Evolutionary conservation across 2,888 invertebrate genomes (phyloP).

Genomic region (Agelastica alni): DNA sequence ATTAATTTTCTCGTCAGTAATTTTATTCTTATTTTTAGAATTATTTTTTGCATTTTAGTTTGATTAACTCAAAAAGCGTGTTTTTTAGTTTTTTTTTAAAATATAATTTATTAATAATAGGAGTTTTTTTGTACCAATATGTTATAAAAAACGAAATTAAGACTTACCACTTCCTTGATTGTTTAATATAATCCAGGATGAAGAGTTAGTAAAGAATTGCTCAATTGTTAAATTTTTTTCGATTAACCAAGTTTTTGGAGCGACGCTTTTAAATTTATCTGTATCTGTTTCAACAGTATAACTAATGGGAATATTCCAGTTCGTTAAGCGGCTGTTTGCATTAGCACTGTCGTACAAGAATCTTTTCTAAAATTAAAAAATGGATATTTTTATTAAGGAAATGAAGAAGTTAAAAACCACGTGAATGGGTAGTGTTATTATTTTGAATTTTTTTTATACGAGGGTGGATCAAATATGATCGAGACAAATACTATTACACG

Average conservation of each 20-base stretch:
- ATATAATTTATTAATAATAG: too few species aligned
- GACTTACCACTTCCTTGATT: constrained; percentile 37
- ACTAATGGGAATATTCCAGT: constrained; percentile 61
- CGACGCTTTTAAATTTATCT: constrained; percentile 51
- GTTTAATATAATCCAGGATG: constrained; percentile 40
- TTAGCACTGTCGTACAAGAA: constrained; percentile 32
- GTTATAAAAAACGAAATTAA: too few species aligned
- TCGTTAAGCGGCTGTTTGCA: constrained; percentile 11
- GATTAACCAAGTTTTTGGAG: constrained; percentile 48
- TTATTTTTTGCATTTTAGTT: too few species aligned
- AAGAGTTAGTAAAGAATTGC: constrained; percentile 15
- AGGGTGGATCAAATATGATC: too few species aligned
- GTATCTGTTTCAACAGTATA: constrained; percentile 56
- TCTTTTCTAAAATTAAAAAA: constrained; percentile 32
- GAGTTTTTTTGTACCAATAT: too few species aligned
- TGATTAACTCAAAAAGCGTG: too few species aligned
- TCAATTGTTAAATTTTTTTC: constrained; percentile 23
- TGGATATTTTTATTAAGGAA: background rate
- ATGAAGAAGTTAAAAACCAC: background rate
- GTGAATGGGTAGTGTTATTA: background rate
- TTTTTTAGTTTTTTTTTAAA: too few species aligned
- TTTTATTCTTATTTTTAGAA: too few species aligned
- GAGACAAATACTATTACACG: too few species aligned
- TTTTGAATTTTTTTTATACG: too few species aligned
- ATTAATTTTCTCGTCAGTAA: too few species aligned